phyloP scores from a whole-genome alignment of 2,113 vertebrate species.

The Nematolebias whitei region DNA sequence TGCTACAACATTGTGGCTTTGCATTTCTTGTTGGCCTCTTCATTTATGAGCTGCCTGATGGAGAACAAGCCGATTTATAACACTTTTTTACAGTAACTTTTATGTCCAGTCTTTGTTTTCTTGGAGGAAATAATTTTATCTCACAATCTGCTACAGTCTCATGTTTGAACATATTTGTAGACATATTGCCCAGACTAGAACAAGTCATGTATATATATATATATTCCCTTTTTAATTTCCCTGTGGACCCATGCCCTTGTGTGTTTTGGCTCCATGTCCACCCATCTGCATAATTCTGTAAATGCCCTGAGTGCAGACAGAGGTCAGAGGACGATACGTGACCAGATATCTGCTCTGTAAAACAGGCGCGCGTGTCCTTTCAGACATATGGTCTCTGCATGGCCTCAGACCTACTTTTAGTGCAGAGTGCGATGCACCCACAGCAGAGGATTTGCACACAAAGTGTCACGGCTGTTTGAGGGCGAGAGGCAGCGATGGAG shows the following conservation, averaged over 20 bases:
- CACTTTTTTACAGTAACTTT: too few species aligned
- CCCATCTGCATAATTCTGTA: slow-evolving; percentile 55
- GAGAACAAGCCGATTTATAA: background rate
- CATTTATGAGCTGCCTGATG: background rate
- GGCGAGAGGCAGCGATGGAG: background rate
- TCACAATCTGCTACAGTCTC: background rate
- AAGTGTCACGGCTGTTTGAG: slow-evolving; percentile 10
- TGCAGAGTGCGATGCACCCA: background rate
- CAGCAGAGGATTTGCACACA: background rate
- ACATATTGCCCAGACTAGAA: background rate
- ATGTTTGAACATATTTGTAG: too few species aligned
- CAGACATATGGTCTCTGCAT: slow-evolving; percentile 31
- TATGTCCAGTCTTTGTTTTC: background rate
- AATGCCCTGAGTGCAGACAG: slow-evolving; percentile 26
- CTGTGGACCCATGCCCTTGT: background rate
- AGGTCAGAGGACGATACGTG: slow-evolving; percentile 28
- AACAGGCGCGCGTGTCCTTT: slow-evolving; percentile 16
- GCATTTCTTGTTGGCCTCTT: background rate
- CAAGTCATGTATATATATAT: background rate
- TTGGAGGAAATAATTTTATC: background rate
- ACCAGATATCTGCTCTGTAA: slow-evolving; percentile 29
- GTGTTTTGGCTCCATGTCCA: slow-evolving; percentile 29
- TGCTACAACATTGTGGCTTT: background rate
- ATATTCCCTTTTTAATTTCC: slow-evolving; percentile 9
- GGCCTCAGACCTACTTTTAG: slow-evolving; percentile 35